Base-by-base conservation (phyloP, 2,113 vertebrate species). In the Pristiophorus japonicus region DNA sequence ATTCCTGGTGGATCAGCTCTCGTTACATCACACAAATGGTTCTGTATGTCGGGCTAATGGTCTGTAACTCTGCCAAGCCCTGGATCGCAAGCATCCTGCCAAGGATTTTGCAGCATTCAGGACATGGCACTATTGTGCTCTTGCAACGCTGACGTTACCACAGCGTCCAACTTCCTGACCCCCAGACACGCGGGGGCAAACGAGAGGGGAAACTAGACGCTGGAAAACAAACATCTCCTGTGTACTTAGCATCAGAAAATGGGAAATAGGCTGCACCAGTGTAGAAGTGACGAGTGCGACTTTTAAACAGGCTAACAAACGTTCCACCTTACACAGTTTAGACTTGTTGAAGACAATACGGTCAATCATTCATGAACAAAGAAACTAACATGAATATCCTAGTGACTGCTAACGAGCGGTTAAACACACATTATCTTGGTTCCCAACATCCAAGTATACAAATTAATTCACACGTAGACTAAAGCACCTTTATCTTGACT, bases 81-180 rank as follows among this genome's bases (percentile, higher is more conserved):
- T 59, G 51, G 45, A n/a, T n/a, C 20, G 87, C 55, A 5, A n/a
- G 30, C 14, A 62, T 0, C 59, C n/a, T 92, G 55, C 88, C 88
- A 92, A 63, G 59, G 59, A 10, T 38, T 65, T 92, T 65, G 88
- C 38, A 63, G 59, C 88, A 63, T 62, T 38, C 88, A 24, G 88
- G 88, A n/a, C 88, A 91, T 62, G 87, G 55, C 59, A 92, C 88
- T 34, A 92, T 92, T 92, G 88, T 92, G 88, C 59, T 63, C 34
- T 20, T 3, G 6, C 18, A 20, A 22, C n/a, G 63, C 87, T 91
- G 27, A 38, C 18, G 62, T 63, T 92, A 38, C 62, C 59, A 92
- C 0, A n/a, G 88, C 20, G 4, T 65, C 88, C 38, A 6, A 38
- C 62, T 92, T 92, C 88, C 34, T 92, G 88, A 92, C 88, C 87